Conservation (phyloP, 2,888 invertebrate genomes). For the Physocephala rufipes region DNA sequence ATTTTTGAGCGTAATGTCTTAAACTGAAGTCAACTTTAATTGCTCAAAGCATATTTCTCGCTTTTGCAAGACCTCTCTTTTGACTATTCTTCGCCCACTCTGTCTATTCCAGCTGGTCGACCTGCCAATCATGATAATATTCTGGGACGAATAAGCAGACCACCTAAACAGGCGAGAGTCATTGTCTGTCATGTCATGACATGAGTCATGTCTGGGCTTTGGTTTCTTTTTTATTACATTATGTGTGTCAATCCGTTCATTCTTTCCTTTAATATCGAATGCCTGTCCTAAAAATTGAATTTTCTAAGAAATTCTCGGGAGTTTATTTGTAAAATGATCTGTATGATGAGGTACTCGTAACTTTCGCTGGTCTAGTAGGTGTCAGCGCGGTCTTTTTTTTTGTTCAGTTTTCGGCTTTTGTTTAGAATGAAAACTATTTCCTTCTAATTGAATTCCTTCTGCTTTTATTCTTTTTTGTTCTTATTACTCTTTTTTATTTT, state of each 20-base stretch:
- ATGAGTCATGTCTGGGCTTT: no score
- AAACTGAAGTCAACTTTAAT: constrained; percentile 41
- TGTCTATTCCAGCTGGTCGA: background rate
- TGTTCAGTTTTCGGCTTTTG: background rate
- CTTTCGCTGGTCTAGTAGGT: no score
- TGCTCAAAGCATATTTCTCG: constrained; percentile 34
- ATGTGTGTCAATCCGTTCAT: no score
- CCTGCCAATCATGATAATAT: no score
- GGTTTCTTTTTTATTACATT: no score
- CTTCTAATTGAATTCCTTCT: background rate
- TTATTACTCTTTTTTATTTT: background rate
- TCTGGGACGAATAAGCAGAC: no score
- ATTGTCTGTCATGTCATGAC: no score
- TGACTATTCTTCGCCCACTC: background rate
- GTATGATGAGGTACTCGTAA: no score
- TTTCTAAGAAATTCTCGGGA: constrained; percentile 22
- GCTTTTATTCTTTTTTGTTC: background rate
- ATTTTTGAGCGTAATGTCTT: no score
- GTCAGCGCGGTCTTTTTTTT: no score
- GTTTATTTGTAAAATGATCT: background rate
- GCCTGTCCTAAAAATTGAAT: constrained; percentile 55
- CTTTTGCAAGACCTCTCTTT: constrained; percentile 3
- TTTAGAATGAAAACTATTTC: background rate
- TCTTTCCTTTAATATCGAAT: no score
- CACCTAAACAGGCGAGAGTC: no score